Evolutionary conservation across 2,888 invertebrate genomes (phyloP).

Genomic region (Chloroclysta siterata): DNA sequence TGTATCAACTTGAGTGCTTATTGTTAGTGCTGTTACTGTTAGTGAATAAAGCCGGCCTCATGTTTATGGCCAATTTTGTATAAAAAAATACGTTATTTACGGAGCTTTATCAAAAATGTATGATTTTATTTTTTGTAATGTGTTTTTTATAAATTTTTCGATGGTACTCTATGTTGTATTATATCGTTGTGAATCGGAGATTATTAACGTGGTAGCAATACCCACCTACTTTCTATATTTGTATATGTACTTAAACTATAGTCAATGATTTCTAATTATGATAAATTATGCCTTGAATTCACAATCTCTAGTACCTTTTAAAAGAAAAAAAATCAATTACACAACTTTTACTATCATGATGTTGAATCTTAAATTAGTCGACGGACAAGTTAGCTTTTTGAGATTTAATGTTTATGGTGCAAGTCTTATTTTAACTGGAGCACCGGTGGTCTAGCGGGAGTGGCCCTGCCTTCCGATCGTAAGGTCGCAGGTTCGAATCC

Average conservation of each 20-base stretch:
- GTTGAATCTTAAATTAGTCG: not conserved
- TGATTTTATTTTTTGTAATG: constrained; percentile 60
- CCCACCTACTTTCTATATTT: constrained; percentile 13
- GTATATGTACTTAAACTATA: constrained; percentile 40
- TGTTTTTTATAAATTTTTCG: constrained; percentile 55
- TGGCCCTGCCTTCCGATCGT: too few relatives aligned
- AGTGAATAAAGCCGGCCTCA: constrained; percentile 30
- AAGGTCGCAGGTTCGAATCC: too few relatives aligned
- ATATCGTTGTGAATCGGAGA: constrained; percentile 41
- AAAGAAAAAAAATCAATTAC: too few relatives aligned
- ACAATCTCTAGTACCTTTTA: constrained; percentile 8
- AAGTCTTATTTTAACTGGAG: too few relatives aligned
- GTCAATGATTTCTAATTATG: constrained; percentile 32
- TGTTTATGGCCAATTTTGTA: constrained; percentile 25
- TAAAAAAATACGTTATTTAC: constrained; percentile 25
- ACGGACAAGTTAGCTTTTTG: not conserved
- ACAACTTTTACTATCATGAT: too few relatives aligned
- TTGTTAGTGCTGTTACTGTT: constrained; percentile 19
- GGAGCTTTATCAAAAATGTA: constrained; percentile 50
- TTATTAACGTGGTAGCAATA: constrained; percentile 23
- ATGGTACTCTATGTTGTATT: constrained; percentile 45
- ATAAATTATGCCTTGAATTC: constrained; percentile 26
- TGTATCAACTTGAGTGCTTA: constrained; percentile 26
- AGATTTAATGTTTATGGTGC: too few relatives aligned
- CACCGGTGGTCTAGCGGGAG: too few relatives aligned